These are phyloP conservation scores for Sinocyclocheilus grahami DNA, from an alignment of 2,113 vertebrate genomes.

Conservation along the genomic window DNA sequence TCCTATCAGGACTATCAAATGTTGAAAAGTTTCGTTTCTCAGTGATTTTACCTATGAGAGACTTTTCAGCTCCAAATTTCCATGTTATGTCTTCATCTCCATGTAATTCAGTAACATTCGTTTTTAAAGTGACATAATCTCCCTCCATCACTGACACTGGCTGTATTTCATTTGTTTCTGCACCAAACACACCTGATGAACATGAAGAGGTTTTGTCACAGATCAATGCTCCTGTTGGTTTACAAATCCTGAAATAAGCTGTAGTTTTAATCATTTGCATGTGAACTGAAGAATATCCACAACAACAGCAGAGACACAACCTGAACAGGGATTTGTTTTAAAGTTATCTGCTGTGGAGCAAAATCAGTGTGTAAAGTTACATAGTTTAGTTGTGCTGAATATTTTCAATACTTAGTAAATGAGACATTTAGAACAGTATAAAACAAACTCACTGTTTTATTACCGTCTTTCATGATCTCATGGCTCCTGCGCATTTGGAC, in stretches of 20 bases:
- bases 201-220: too few relatives aligned
- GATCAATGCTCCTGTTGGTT: too few relatives aligned
- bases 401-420: background rate
- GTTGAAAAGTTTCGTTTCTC: background rate
- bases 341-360: background rate
- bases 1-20: background rate
- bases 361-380: background rate
- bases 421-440: background rate
- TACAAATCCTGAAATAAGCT: background rate
- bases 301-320: background rate
- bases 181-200: too few relatives aligned
- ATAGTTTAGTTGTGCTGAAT: background rate
- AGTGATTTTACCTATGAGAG: background rate
- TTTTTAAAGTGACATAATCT: too few relatives aligned
- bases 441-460: too few relatives aligned
- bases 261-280: background rate
- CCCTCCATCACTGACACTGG: too few relatives aligned
- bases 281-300: background rate
- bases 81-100: too few relatives aligned
- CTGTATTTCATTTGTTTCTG: too few relatives aligned
- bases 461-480: background rate
- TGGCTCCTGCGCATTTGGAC: background rate
- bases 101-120: too few relatives aligned
- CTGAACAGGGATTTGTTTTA: background rate
- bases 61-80: background rate